Conservation (phyloP, 1,140 invertebrate species). For the Hypsibius dujardini region DNA sequence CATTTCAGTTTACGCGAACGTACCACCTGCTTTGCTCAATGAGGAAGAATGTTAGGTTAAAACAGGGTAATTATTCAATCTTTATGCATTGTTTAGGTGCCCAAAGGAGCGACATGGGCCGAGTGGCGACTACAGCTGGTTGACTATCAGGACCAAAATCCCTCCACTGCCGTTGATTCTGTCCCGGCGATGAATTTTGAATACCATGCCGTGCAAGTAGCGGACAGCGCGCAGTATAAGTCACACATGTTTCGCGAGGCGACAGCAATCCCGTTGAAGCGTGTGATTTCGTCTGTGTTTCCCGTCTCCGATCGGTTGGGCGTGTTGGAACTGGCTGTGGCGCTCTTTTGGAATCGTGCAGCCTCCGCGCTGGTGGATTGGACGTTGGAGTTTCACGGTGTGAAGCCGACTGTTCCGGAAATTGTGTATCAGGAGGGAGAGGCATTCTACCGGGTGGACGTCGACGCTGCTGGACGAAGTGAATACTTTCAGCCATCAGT, state of each 20-base stretch:
- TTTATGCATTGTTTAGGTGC: not conserved
- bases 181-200: not conserved
- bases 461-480: not conserved
- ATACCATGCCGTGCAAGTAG: conserved; percentile 12
- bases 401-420: conserved; percentile 9
- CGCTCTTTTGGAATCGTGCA: conserved; percentile 8
- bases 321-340: not conserved
- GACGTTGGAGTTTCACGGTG: conserved; percentile 5
- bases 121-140: conserved; percentile 11
- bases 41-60: too few relatives aligned
- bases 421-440: conserved; percentile 16
- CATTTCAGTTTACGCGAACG: too few relatives aligned
- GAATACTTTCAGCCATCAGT: not conserved
- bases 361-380: not conserved
- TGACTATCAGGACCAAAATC: not conserved
- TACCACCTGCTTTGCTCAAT: too few relatives aligned
- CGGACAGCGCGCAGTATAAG: not conserved
- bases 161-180: not conserved
- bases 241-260: conserved; percentile 1
- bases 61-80: too few relatives aligned
- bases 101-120: not conserved
- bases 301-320: conserved; percentile 5
- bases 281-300: not conserved
- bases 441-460: conserved; percentile 10
- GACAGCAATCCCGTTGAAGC: not conserved